phyloP scores from a whole-genome alignment of 2,888 invertebrate genomes.

The Phyllotreta striolata region DNA sequence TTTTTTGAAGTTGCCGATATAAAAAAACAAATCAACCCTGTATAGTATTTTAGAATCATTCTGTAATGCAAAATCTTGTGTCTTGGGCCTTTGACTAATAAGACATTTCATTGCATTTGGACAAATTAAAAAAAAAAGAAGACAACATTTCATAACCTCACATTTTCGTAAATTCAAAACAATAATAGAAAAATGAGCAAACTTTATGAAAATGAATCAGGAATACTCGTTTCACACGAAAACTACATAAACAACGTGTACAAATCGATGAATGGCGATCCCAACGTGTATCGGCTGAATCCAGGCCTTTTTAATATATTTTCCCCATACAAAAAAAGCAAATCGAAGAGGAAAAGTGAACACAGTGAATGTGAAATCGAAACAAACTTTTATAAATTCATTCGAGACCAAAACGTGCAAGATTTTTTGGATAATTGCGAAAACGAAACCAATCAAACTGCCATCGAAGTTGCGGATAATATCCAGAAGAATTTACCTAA shows the following conservation, averaged over 20 bases:
- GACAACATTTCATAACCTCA: no score
- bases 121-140: no score
- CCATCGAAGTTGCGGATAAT: slow-evolving; percentile 46
- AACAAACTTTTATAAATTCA: slow-evolving; percentile 27
- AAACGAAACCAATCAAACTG: slow-evolving; percentile 35
- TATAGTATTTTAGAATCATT: no score
- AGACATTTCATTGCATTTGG: no score
- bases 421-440: slow-evolving; percentile 12
- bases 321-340: slow-evolving; percentile 55
- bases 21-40: no score
- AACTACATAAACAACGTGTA: slow-evolving; percentile 62
- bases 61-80: no score
- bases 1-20: no score
- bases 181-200: slow-evolving; percentile 41
- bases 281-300: slow-evolving; percentile 47
- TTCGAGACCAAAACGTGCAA: not conserved
- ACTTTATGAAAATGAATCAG: slow-evolving; percentile 49
- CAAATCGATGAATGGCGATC: slow-evolving; percentile 50
- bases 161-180: not conserved
- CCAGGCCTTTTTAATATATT: slow-evolving; percentile 62
- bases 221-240: slow-evolving; percentile 64
- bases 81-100: no score
- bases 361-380: slow-evolving; percentile 35
- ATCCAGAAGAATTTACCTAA: slow-evolving; percentile 43
- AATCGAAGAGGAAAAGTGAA: slow-evolving; percentile 35